Base-by-base conservation (phyloP, 2,888 invertebrate genomes). In the Sarcophaga subvicina region DNA sequence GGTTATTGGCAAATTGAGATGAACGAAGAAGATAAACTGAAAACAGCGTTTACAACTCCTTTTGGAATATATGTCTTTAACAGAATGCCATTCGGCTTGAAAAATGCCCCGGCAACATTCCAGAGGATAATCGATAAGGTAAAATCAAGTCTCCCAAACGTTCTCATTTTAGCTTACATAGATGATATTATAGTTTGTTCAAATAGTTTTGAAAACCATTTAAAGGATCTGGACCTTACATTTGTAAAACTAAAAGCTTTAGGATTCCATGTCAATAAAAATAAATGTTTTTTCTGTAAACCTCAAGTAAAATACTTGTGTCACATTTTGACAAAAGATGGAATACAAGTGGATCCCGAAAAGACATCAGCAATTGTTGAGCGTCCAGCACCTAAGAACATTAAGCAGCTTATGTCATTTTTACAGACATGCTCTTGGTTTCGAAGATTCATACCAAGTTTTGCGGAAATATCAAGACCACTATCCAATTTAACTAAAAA, bases 1-100 rank as follows among this genome's bases (percentile, higher is more conserved):
- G 92, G 92, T 0, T 93, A 93, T 80, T 92, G 91, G 90, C 93
- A 93, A 81, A 89, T 92, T 2, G 75, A 69, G 10, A 67, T 88
- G n/a, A 72, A 59, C 27, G 89, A 90, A n/a, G 86, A 89, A 49
- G 91, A 92, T 75, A 89, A 86, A 73, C 85, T 89, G 0, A 91
- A 92, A 69, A 91, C 91, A 2, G 89, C 89, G 0, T 92, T 92
- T 80, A 88, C 91, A 3, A 91, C 92, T 1, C 91, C 91, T 3
- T 91, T 91, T 73, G 91, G 91, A 5, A 88, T 90, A 3, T 91
- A 89, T 77, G 73, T 78, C n/a, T 92, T 91, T 60, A 80, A 85
- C 0, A 67, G 92, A 62, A 91, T 93, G 91, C 90, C 91, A 0
- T 91, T 91, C 60, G 91, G 91, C 0, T 71, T 91, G 4, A 0